phyloP scores from a whole-genome alignment of 2,888 invertebrate genomes.

The Lysandra bellargus region DNA sequence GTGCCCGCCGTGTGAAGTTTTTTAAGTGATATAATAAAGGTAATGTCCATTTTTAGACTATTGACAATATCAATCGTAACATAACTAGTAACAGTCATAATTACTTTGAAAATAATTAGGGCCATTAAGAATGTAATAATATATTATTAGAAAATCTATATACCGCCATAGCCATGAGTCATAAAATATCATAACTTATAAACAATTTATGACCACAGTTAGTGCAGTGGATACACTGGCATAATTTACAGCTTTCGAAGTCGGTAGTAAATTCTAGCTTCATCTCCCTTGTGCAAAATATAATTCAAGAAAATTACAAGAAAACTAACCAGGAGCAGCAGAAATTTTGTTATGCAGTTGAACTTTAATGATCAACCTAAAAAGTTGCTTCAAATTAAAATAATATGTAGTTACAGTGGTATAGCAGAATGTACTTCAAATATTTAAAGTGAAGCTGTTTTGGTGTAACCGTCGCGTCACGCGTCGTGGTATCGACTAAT shows the following conservation, averaged over 20 bases:
- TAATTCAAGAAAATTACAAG: background rate
- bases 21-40: background rate
- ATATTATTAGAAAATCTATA: background rate
- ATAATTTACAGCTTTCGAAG: conserved; percentile 12
- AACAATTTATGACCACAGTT: conserved; percentile 18
- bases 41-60: background rate
- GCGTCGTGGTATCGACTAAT: background rate
- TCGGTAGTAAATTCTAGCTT: conserved; percentile 14
- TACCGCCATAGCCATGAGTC: background rate
- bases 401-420: no score
- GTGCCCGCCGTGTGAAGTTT: background rate
- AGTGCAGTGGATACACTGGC: conserved; percentile 15
- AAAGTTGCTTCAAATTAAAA: background rate
- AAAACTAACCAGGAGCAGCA: background rate
- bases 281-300: conserved; percentile 1
- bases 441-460: background rate
- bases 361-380: background rate
- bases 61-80: background rate
- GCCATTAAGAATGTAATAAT: background rate
- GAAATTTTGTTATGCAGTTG: background rate
- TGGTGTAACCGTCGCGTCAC: background rate
- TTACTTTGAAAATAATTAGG: background rate
- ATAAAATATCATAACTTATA: conserved; percentile 27
- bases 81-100: background rate
- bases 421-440: no score